Base-by-base conservation (phyloP, 1,140 invertebrate species). In the Tachypleus tridentatus region DNA sequence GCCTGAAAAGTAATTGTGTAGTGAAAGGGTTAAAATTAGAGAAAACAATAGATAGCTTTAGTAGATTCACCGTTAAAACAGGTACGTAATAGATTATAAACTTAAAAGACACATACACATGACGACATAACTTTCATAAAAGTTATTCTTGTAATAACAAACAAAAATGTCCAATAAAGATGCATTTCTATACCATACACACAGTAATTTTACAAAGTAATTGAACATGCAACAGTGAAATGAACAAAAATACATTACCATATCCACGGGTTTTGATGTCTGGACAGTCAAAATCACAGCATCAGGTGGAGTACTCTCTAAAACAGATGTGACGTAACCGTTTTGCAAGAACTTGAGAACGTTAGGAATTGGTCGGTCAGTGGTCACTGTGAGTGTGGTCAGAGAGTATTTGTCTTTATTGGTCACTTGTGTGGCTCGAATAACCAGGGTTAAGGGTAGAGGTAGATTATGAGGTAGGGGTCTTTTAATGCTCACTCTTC, bases 371-470 rank as follows among this genome's bases (percentile, higher is more conserved):
- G 78, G 75, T 71, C 63, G 72, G 70, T 51, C 73, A n/a, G 80
- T 81, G 10, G 80, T 81, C 1, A 74, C 54, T 61, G 87, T 83
- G 52, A 93, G 78, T 1, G 91, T 93, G 4, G 89, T 86, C 64
- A 93, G 76, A 4, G 90, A 87, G 74, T 91, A 93, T 57, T 90
- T 82, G 77, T 94, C 92, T 0, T 84, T 79, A 79, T 95, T 95
- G 75, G 95, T 89, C 60, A 86, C 80, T 76, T 94, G 91, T 1
- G 86, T 88, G 11, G 89, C 89, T 85, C 91, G 75, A 3, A 92
- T 82, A 29, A 91, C 87, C 6, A 92, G 77, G 3, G 88, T 90
- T 5, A 85, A 80, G 0, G 88, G 86, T 66, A 85, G 83, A 9
- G 51, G 57, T 9, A 62, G 29, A n/a, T 67, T 62, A 7, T 69